Conservation (phyloP, 2,797 vertebrate genomes). For the Pangasius larnaudii region DNA sequence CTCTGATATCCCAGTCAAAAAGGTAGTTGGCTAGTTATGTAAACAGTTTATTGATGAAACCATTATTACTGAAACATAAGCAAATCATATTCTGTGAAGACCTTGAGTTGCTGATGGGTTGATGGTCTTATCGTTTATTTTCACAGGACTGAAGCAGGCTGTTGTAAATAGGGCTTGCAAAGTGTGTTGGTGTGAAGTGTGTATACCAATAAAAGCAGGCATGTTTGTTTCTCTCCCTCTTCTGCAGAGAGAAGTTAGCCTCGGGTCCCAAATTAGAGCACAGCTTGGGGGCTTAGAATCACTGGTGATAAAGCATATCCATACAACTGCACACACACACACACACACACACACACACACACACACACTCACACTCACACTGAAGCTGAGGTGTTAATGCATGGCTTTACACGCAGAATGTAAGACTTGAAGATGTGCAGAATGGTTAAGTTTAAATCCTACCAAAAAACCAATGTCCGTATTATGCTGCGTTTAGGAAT, state of each 20-base stretch:
- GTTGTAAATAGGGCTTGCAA: not conserved
- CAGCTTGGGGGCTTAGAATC: conserved; percentile 49
- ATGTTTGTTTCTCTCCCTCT: not conserved
- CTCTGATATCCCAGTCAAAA: not conserved
- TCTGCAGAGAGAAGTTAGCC: conserved; percentile 34
- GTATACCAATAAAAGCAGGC: not conserved
- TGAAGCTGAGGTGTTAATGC: conserved; percentile 10
- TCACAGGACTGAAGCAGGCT: not conserved
- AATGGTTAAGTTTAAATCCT: conserved; percentile 2
- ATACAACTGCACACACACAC: conserved; percentile 12
- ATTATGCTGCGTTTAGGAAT: not conserved
- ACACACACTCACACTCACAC: conserved; percentile 21
- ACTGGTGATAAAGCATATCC: conserved; percentile 32
- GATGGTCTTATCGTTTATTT: not conserved
- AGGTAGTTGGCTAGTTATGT: not conserved
- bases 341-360: conserved; percentile 14
- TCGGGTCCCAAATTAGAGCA: conserved; percentile 51
- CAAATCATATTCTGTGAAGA: not conserved
- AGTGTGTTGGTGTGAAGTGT: conserved; percentile 16
- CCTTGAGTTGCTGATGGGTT: not conserved
- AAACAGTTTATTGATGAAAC: not conserved
- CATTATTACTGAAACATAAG: not conserved
- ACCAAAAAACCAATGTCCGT: not conserved
- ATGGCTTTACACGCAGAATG: conserved; percentile 1
- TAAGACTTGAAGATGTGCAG: conserved; percentile 1